These are phyloP conservation scores for Cheirogaleus major DNA, from an alignment of 2,797 vertebrate species.

Conservation along the genomic window DNA sequence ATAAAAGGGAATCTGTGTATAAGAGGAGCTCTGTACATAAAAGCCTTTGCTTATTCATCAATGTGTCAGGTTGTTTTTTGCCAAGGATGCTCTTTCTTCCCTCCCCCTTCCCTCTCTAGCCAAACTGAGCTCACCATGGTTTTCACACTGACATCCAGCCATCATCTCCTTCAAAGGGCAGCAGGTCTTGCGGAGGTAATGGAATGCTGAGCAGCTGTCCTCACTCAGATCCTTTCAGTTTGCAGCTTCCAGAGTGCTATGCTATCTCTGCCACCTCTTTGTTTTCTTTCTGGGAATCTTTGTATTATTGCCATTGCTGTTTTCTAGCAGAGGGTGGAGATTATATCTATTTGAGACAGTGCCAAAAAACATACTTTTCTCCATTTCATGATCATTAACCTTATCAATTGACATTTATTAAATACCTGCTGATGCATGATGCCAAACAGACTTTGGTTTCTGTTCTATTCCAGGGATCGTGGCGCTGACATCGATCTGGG, in stretches of 20 bases:
- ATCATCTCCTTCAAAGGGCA: not conserved
- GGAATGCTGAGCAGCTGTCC: not conserved
- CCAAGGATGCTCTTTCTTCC: not conserved
- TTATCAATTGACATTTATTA: not conserved
- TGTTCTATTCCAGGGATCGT: not conserved
- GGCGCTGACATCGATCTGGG: not conserved
- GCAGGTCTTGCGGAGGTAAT: not conserved
- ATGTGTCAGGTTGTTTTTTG: not conserved
- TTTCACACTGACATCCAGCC: not conserved
- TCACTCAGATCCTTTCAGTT: not conserved
- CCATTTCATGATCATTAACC: slow-evolving; percentile 27
- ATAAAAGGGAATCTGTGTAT: not conserved
- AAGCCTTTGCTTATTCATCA: slow-evolving; percentile 44
- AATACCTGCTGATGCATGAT: not conserved
- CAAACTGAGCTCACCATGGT: not conserved
- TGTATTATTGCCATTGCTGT: not conserved
- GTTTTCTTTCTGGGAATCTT: not conserved
- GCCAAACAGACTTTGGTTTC: slow-evolving; percentile 8
- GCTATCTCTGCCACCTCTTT: not conserved
- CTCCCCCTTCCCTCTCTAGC: not conserved
- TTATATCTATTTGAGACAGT: not conserved
- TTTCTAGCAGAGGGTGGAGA: not conserved
- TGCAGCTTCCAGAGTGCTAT: not conserved
- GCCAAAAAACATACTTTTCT: not conserved
- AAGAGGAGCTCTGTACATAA: not conserved